Evolutionary conservation across 2,113 vertebrate genomes (phyloP), one percentile per base, ranked within the genome.

Genomic region (Pollachius pollachius): DNA sequence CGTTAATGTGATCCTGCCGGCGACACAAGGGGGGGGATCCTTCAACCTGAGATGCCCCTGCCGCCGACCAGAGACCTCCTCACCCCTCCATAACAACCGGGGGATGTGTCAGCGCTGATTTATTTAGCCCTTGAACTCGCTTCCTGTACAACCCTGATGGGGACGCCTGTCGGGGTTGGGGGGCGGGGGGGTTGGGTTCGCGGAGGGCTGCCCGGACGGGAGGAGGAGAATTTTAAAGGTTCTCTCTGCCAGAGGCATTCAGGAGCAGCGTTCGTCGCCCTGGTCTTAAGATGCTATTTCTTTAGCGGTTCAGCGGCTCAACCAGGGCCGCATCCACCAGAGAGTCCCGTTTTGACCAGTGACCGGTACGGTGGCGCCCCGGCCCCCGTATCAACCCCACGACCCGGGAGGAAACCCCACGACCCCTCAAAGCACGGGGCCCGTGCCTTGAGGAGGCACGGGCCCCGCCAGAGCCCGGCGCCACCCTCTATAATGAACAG

Each of bases 41-140:
- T 79, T 84, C 77, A 78, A 71, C 78, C 81, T 67, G 77, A 77
- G 15, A 56, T 1, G 74, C 78, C 60, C 60, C 71, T 9, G 1
- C 79, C 54, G 69, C 83, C 81, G 80, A 83, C 81, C 27, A 75
- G 78, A 77, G 83, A 85, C 87, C 84, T 80, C 73, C 69, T 77
- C 1, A 73, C 82, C 87, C 37, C 81, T 64, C 74, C 85, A 85
- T 82, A 81, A 81, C 83, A 72, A 81, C 74, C 68, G 81, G 57
- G 80, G 72, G 83, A 88, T 60, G 68, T 86, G 87, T 86, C 86
- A 73, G 73, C 64, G 73, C 83, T 89, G 89, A 90, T 89, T 90
- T 89, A 89, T 89, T 84, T 84, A 77, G 85, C 82, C 89, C 88
- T 90, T 90, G 88, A 89, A 89, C 88, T 81, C 81, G 77, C 76